phyloP scores from a whole-genome alignment of 2,113 vertebrate species.

The Rutilus rutilus region DNA sequence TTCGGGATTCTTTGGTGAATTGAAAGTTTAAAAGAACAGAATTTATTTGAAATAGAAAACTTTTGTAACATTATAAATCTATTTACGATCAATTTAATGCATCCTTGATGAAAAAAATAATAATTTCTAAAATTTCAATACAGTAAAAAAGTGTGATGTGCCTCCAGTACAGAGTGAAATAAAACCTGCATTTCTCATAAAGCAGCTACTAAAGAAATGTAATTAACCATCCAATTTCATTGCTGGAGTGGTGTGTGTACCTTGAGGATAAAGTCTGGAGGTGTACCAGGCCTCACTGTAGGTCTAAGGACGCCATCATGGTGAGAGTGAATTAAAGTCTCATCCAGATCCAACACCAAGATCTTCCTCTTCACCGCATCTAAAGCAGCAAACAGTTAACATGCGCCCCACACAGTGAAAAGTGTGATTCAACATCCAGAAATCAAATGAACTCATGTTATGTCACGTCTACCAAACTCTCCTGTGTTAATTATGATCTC shows the following conservation, averaged over 20 bases:
- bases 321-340: conserved; percentile 82
- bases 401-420: background rate
- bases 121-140: background rate
- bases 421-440: background rate
- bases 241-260: conserved; percentile 41
- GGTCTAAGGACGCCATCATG: conserved; percentile 81
- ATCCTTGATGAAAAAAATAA: background rate
- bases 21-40: background rate
- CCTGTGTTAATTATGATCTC: background rate
- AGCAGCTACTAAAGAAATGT: background rate
- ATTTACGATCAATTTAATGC: background rate
- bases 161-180: background rate
- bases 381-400: conserved; percentile 46
- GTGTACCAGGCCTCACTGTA: conserved; percentile 80
- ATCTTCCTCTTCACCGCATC: conserved; percentile 81
- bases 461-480: background rate
- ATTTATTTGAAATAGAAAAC: background rate
- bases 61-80: background rate
- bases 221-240: background rate
- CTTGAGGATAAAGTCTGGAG: conserved; percentile 83
- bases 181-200: background rate
- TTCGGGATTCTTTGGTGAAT: background rate
- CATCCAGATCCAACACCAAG: conserved; percentile 80
- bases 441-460: background rate
- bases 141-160: no score